These are phyloP conservation scores for Chiloscyllium punctatum DNA, from an alignment of 2,797 vertebrate species.

Conservation along the genomic window DNA sequence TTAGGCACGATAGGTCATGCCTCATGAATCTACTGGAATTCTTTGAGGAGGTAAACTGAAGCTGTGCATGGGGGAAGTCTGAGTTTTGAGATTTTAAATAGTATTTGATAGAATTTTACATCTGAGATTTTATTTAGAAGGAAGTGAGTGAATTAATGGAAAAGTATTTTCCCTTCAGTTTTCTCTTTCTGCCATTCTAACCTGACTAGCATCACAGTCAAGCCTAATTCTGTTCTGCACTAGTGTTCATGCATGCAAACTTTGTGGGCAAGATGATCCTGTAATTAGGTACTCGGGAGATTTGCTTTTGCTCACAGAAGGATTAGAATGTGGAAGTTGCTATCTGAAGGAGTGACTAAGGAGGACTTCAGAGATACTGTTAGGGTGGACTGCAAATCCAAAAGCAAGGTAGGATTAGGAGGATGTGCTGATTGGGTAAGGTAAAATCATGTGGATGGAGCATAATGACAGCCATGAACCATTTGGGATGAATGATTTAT, in stretches of 20 bases:
- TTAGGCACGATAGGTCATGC: not conserved
- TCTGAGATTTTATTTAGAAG: not conserved
- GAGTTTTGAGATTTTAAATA: not conserved
- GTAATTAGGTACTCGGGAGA: not conserved
- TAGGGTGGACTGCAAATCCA: not conserved
- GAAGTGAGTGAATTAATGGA: not conserved
- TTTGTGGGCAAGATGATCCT: not conserved
- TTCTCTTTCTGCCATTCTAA: not conserved
- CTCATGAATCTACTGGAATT: slow-evolving; percentile 34
- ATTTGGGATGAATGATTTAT: not conserved
- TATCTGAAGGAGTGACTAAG: not conserved
- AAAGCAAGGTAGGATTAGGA: not conserved
- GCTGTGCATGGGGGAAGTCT: not conserved
- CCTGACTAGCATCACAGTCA: not conserved
- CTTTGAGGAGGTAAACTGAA: not conserved
- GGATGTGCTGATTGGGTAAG: not conserved
- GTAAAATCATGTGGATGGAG: not conserved
- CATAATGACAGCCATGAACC: not conserved
- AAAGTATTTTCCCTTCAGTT: not conserved
- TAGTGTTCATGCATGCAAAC: not conserved
- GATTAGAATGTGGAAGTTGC: not conserved
- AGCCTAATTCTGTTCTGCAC: not conserved
- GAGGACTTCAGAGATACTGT: not conserved
- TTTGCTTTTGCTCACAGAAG: not conserved
- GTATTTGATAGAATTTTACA: not conserved